These are phyloP conservation scores for Drosophila falleni DNA, from an alignment of 2,888 invertebrate genomes.

Conservation along the genomic window DNA sequence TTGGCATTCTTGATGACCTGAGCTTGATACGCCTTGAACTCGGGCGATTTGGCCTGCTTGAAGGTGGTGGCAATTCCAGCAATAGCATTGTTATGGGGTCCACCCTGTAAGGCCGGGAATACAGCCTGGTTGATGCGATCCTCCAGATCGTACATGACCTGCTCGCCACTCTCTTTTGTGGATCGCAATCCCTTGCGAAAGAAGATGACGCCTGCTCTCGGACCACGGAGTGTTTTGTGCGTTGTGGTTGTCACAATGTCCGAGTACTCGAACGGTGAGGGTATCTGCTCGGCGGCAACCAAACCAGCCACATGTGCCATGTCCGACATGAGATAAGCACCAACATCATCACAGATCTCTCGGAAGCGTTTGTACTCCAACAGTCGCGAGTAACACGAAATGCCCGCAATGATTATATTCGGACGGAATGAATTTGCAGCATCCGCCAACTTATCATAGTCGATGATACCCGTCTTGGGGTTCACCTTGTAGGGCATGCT, in stretches of 20 bases:
- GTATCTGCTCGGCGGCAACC: slow-evolving; percentile 94
- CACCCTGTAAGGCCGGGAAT: slow-evolving; percentile 93
- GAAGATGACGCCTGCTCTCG: slow-evolving; percentile 95
- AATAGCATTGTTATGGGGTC: slow-evolving; percentile 98
- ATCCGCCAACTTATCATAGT: slow-evolving; percentile 94
- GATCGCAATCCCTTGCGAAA: slow-evolving; percentile 95
- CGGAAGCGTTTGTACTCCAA: slow-evolving; percentile 96
- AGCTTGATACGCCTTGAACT: slow-evolving; percentile 94
- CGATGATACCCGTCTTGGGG: slow-evolving; percentile 93
- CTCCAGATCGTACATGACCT: slow-evolving; percentile 95
- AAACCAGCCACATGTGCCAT: slow-evolving; percentile 98
- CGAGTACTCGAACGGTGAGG: slow-evolving; percentile 95
- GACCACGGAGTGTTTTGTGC: slow-evolving; percentile 96
- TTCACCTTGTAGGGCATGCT: slow-evolving; percentile 98
- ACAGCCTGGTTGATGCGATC: slow-evolving; percentile 92
- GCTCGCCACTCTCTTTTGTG: slow-evolving; percentile 92
- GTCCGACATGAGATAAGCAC: slow-evolving; percentile 95
- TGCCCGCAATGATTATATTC: slow-evolving; percentile 96
- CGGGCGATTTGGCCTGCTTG: slow-evolving; percentile 92
- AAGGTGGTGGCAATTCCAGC: slow-evolving; percentile 98
- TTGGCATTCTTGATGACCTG: slow-evolving; percentile 94
- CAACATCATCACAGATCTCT: slow-evolving; percentile 93
- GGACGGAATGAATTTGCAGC: slow-evolving; percentile 95
- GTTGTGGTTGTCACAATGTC: slow-evolving; percentile 98
- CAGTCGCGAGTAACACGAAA: slow-evolving; percentile 96